Evolutionary conservation across 2,113 vertebrate species (phyloP).

Genomic region (Columba livia): DNA sequence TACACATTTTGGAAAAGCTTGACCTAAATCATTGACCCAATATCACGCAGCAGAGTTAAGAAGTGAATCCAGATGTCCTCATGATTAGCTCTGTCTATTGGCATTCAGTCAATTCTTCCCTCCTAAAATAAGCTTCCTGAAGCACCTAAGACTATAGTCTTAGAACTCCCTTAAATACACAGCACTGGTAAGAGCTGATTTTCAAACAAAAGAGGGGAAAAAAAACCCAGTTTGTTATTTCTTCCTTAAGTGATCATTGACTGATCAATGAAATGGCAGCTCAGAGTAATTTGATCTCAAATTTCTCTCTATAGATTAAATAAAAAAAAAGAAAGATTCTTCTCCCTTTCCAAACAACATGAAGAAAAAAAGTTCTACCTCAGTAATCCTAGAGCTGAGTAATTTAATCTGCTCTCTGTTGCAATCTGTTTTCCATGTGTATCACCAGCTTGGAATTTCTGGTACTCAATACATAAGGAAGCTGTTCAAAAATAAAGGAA

Average conservation of each 20-base stretch:
- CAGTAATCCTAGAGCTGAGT: slow-evolving; percentile 33
- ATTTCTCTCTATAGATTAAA: neutral
- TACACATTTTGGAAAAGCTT: slow-evolving; percentile 5
- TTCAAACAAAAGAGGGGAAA: neutral
- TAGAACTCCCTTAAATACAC: neutral
- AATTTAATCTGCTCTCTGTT: slow-evolving; percentile 42
- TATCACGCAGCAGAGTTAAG: slow-evolving; percentile 43
- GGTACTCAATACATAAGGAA: slow-evolving; percentile 60
- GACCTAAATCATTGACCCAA: slow-evolving; percentile 33
- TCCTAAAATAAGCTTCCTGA: slow-evolving; percentile 61
- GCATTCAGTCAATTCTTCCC: slow-evolving; percentile 43
- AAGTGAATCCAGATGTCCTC: slow-evolving; percentile 55
- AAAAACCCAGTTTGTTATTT: neutral
- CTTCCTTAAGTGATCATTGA: neutral
- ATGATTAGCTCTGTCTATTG: slow-evolving; percentile 49
- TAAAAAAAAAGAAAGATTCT: neutral
- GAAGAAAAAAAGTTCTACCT: neutral
- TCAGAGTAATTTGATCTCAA: neutral
- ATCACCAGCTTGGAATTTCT: slow-evolving; percentile 49
- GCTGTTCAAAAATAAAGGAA: slow-evolving; percentile 45
- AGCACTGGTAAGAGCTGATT: neutral
- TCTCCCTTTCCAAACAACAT: neutral
- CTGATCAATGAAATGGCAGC: neutral
- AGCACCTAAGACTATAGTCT: slow-evolving; percentile 30
- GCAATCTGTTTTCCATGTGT: slow-evolving; percentile 48